Percentiles rank a stretch among this genome's conserved stretches.
Evolutionary conservation across 2,113 vertebrate species (phyloP).

Genomic region (Scartelaos histophorus): DNA sequence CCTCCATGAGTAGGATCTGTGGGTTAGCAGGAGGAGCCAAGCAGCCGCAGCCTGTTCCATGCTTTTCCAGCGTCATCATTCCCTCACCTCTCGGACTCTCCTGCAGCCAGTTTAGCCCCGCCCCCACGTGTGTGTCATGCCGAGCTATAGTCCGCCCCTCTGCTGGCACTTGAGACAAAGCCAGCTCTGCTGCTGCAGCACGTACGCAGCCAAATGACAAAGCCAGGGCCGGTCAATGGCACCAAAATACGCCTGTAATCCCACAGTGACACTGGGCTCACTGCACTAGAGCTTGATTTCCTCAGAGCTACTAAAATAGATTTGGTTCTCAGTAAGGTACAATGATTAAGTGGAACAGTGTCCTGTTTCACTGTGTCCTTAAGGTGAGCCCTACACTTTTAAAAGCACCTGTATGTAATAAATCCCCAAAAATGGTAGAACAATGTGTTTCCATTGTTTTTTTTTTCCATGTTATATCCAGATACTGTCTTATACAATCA

Average conservation of each 20-base stretch:
- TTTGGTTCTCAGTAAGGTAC: conserved; percentile 62
- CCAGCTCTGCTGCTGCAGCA: conserved; percentile 86
- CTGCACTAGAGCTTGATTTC: conserved; percentile 54
- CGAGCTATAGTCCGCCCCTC: conserved; percentile 80
- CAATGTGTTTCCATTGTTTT: background rate
- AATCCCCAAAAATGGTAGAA: background rate
- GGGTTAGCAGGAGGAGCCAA: conserved; percentile 18
- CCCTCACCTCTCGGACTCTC: conserved; percentile 28
- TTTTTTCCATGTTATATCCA: background rate
- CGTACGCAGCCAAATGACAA: conserved; percentile 76
- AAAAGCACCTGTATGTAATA: background rate
- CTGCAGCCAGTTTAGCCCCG: conserved; percentile 56
- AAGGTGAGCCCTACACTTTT: conserved; percentile 2
- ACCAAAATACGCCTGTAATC: conserved; percentile 72
- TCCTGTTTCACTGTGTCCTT: conserved; percentile 1
- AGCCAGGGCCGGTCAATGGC: conserved; percentile 68
- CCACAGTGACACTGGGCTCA: conserved; percentile 59
- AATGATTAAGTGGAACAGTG: conserved; percentile 41
- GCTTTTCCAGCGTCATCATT: conserved; percentile 36
- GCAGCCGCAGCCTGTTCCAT: conserved; percentile 54
- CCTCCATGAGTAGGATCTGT: conserved; percentile 23
- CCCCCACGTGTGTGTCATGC: conserved; percentile 59
- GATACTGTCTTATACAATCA: background rate
- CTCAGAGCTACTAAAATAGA: conserved; percentile 69
- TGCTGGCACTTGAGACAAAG: conserved; percentile 86